Base-by-base conservation (phyloP, 2,888 invertebrate species). In the Lasioglossum malachurum region DNA sequence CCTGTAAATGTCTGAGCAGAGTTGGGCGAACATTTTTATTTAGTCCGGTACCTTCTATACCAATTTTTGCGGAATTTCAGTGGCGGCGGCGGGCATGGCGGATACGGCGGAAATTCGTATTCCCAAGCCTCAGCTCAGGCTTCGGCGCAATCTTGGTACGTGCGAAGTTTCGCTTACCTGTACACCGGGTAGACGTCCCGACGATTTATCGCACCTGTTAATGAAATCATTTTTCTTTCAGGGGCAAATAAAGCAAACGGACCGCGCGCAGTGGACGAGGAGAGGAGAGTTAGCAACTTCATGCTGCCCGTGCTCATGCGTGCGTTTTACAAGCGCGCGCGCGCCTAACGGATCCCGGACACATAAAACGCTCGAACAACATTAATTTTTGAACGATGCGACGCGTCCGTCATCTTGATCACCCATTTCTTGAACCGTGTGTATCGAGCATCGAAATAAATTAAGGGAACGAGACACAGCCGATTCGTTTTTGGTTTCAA, bases 51-150 rank as follows among this genome's bases (percentile, higher is more conserved):
- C 12, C 76, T 19, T 23, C 69, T 44, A 2, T 44, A 44, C 27
- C 16, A 10, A 77, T 67, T 73, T 76, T 49, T 27, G 0, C 16
- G 1, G 71, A 49, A 64, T 44, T 38, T 38, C 31, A 75, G 77
- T 57, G 87, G 89, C 12, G 79, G 86, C 16, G 67, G 67, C 2
- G 67, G 67, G 35, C 35, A 67, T 1, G 88, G 91, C 3, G 88
- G 90, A 80, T 60, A 60, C 14, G 84, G 89, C 10, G 91, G 91
- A 75, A 69, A 44, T 27, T 86, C 93, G 2, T 91, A 90, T 1
- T 91, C 94, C 12, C 91, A 92, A 71, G 91, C 94, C 12, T 92
- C 93, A 0, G 93, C 94, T 19, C 67, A 67, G 35, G 67, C 67
- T 0, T 90, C 91, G 69, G 89, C 87, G 69, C 46, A 46, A 75